Conservation (phyloP, 2,113 vertebrate genomes). For the Leptosomus discolor region DNA sequence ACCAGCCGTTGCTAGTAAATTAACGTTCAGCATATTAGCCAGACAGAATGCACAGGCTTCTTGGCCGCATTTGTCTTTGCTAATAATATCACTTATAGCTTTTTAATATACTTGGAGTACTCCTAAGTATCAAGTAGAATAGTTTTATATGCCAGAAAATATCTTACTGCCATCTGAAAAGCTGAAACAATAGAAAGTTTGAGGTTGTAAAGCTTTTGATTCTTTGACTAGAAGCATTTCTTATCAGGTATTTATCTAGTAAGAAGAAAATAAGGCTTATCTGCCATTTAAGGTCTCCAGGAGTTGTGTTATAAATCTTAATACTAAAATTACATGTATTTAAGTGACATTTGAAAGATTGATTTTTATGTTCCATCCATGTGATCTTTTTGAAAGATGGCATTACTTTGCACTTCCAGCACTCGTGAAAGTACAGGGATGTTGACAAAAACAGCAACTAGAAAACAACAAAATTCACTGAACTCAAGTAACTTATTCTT, state of each 20-base stretch:
- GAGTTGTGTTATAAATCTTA: background rate
- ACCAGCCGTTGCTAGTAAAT: background rate
- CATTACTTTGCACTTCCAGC: background rate
- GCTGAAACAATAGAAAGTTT: background rate
- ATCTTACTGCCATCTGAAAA: background rate
- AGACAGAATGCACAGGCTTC: background rate
- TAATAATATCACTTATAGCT: background rate
- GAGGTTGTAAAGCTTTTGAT: background rate
- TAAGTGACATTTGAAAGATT: background rate
- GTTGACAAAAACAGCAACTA: background rate
- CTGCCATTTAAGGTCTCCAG: background rate
- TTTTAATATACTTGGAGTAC: background rate
- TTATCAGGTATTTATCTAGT: background rate
- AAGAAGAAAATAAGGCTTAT: background rate
- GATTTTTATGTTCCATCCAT: background rate
- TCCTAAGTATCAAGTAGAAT: background rate
- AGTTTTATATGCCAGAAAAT: background rate
- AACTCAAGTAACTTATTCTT: background rate
- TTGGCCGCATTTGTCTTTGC: background rate
- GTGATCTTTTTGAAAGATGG: background rate
- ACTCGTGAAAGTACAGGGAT: background rate
- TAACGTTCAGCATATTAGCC: rapidly evolving
- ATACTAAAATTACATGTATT: background rate
- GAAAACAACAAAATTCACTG: background rate
- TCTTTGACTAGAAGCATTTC: background rate